These are phyloP conservation scores for Rhorus exstirpatorius DNA, from an alignment of 2,888 invertebrate species.

Conservation along the genomic window DNA sequence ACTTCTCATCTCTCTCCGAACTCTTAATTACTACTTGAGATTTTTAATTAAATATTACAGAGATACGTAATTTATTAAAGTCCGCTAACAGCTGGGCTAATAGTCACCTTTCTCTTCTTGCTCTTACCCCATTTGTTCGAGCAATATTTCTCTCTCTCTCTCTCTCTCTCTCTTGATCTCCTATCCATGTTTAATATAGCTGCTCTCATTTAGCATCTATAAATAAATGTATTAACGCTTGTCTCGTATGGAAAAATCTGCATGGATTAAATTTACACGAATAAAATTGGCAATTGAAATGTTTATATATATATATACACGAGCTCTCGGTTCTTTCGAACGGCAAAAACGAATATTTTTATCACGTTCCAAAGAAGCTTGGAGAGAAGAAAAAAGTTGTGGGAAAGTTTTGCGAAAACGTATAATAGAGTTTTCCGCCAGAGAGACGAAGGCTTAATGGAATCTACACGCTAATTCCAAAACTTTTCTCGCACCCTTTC, in stretches of 20 bases:
- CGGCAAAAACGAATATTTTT: no score
- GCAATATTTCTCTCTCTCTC: conserved; percentile 29
- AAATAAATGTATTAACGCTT: conserved; percentile 32
- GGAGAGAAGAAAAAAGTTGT: no score
- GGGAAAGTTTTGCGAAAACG: no score
- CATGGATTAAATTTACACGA: conserved; percentile 26
- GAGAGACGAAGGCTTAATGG: no score
- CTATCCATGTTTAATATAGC: conserved; percentile 15
- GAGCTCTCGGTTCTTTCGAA: no score
- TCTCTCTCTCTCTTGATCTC: no score
- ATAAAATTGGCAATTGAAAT: no score
- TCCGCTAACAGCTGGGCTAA: conserved; percentile 63
- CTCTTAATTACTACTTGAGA: conserved; percentile 62
- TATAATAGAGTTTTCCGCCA: no score
- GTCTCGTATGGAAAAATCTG: conserved; percentile 11
- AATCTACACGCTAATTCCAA: no score
- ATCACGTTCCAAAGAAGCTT: no score
- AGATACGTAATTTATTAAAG: conserved; percentile 69
- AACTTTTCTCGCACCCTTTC: no score
- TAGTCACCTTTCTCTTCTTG: conserved; percentile 24
- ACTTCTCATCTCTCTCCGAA: conserved; percentile 41
- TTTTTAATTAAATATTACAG: conserved; percentile 71
- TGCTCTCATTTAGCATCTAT: conserved; percentile 24
- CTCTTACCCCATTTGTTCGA: conserved; percentile 12
- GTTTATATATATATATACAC: no score